Conservation (phyloP, 2,113 vertebrate species). For the Capreolus pygargus region DNA sequence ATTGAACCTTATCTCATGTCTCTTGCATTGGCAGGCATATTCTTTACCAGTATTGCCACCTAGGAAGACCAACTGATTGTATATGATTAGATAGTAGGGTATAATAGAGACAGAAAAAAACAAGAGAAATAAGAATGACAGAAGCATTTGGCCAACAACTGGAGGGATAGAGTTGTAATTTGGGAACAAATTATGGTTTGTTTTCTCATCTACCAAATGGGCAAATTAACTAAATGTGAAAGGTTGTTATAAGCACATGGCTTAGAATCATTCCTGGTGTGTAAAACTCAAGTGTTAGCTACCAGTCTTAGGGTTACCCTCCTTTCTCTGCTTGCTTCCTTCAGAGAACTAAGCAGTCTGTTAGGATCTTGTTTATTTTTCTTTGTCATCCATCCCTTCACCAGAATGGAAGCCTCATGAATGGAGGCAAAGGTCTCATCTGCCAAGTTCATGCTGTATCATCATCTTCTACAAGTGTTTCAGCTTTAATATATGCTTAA, state of each 20-base stretch:
- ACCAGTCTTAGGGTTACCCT: neutral
- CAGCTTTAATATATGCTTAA: neutral
- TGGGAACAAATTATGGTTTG: neutral
- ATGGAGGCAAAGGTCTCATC: neutral
- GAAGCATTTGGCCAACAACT: neutral
- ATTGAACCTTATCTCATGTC: neutral
- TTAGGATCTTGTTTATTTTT: neutral
- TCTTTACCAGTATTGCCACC: neutral
- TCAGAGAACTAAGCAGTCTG: neutral
- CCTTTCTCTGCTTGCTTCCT: neutral
- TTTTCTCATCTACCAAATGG: neutral
- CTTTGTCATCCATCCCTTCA: neutral
- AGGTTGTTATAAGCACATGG: neutral
- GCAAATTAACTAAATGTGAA: neutral
- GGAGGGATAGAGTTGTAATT: neutral
- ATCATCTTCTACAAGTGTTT: neutral
- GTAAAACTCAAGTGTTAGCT: neutral
- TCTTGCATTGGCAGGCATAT: neutral
- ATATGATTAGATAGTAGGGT: neutral
- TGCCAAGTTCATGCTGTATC: neutral
- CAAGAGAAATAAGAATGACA: neutral
- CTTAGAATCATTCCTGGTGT: neutral
- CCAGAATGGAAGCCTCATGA: neutral
- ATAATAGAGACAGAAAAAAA: neutral
- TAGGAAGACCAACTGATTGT: neutral